phyloP scores from a whole-genome alignment of 2,113 vertebrate species.

The Morphnarchus princeps region DNA sequence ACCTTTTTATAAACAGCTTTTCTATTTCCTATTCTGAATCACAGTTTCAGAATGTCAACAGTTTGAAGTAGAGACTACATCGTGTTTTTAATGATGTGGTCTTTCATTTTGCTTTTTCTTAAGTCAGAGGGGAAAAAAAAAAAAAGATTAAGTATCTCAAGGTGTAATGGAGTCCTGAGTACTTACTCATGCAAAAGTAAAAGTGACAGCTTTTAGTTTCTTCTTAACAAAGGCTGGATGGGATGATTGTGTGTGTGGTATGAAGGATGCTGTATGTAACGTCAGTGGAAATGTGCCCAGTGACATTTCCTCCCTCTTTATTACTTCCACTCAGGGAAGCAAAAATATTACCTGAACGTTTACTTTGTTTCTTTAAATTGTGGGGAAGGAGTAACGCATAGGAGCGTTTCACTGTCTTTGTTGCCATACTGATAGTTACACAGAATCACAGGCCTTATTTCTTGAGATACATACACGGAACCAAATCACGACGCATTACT shows the following conservation, averaged over 20 bases:
- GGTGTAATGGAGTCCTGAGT: not conserved
- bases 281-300: not conserved
- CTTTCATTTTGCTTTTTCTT: not conserved
- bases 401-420: not conserved
- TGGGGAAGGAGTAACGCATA: not conserved
- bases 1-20: not conserved
- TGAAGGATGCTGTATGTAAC: not conserved
- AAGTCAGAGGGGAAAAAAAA: not conserved
- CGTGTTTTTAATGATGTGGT: not conserved
- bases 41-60: not conserved
- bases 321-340: not conserved
- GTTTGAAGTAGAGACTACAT: not conserved
- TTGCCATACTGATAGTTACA: not conserved
- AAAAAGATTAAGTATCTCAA: not conserved
- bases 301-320: not conserved
- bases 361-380: not conserved
- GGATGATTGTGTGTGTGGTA: not conserved
- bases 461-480: not conserved
- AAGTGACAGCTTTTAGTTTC: constrained; percentile 3
- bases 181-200: not conserved
- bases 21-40: not conserved
- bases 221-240: not conserved
- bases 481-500: rapidly evolving
- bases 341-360: not conserved
- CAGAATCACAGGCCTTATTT: not conserved